Evolutionary conservation across 2,797 vertebrate species (phyloP).

Genomic region (Melopsittacus undulatus): DNA sequence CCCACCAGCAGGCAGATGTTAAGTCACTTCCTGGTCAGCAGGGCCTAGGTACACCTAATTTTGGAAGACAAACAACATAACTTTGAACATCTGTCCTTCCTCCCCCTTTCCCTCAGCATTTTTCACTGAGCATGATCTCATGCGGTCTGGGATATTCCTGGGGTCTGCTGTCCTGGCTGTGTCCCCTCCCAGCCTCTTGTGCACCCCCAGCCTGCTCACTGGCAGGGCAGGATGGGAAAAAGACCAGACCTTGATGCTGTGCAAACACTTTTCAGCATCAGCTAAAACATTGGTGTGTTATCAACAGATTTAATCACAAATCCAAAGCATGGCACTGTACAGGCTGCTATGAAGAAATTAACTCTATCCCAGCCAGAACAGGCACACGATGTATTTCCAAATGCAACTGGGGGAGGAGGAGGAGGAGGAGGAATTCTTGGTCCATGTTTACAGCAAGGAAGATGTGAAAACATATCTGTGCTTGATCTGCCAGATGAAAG

Average conservation of each 20-base stretch:
- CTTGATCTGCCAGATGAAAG: not conserved
- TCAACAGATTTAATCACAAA: not conserved
- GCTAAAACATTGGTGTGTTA: not conserved
- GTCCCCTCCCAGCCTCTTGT: not conserved
- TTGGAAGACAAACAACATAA: not conserved
- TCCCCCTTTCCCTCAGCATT: not conserved
- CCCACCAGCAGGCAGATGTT: not conserved
- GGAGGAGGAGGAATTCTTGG: not conserved
- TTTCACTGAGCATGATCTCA: not conserved
- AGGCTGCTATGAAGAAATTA: not conserved
- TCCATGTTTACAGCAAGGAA: not conserved
- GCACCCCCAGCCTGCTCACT: not conserved
- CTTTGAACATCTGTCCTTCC: fast-evolving
- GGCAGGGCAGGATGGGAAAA: not conserved
- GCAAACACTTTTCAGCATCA: not conserved
- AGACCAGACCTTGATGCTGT: not conserved
- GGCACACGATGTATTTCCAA: not conserved
- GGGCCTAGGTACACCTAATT: not conserved
- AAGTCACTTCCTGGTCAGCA: not conserved
- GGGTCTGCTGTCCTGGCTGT: not conserved
- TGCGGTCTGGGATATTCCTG: not conserved
- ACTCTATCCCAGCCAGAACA: not conserved
- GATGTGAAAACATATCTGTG: not conserved
- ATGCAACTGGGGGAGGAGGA: not conserved
- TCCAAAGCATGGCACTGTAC: not conserved